These are phyloP conservation scores for Otolemur crassicaudatus DNA, from an alignment of 2,797 vertebrate genomes.

Conservation along the genomic window DNA sequence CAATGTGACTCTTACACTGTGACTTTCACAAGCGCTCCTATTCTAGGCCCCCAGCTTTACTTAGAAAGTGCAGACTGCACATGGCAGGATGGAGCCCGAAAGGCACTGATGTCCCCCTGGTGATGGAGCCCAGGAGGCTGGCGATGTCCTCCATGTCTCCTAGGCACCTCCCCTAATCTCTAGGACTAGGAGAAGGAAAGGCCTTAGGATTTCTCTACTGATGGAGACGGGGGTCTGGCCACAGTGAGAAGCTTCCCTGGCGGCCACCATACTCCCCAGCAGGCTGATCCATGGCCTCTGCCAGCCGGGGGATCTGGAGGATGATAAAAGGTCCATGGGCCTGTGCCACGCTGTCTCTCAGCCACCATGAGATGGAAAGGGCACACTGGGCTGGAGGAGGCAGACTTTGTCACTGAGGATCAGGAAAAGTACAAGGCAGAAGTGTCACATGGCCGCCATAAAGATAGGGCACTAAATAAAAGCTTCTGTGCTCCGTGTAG, in stretches of 20 bases:
- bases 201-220: not conserved
- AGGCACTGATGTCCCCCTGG: fast-evolving
- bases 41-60: not conserved
- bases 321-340: not conserved
- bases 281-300: no score
- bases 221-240: no score
- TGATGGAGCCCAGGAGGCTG: not conserved
- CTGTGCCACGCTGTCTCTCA: not conserved
- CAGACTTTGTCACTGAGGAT: not conserved
- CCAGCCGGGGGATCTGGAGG: fast-evolving
- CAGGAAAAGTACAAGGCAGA: not conserved
- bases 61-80: not conserved
- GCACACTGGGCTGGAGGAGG: not conserved
- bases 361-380: not conserved
- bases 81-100: not conserved
- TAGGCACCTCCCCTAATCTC: not conserved
- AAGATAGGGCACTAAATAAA: not conserved
- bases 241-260: not conserved
- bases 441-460: not conserved
- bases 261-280: not conserved
- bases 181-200: fast-evolving
- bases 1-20: fast-evolving
- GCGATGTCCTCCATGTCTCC: fast-evolving
- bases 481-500: not conserved
- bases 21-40: fast-evolving